Base-by-base conservation (phyloP, 2,797 vertebrate genomes). In the Loriculus beryllinus region DNA sequence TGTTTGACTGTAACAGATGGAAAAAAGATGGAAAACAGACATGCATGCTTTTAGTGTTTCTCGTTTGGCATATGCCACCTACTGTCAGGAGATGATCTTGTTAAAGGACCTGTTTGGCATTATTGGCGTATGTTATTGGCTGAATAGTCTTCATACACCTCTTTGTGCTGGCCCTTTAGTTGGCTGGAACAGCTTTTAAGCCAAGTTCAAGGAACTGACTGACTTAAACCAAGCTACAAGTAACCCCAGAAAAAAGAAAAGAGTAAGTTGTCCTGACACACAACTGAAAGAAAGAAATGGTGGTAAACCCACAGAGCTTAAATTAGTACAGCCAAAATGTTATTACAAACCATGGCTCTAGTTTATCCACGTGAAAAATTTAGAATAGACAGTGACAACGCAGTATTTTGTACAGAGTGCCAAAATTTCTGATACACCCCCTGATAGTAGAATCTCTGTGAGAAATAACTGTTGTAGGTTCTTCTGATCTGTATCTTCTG, bases 1-100 rank as follows among this genome's bases (percentile, higher is more conserved):
- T 74, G 7, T 49, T 56, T 68, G 31, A 84, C 15, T 80, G 33
- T 31, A 67, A 63, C 54, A 25, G n/a, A 35, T 57, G 22, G 33
- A 57, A 35, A 57, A 25, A 57, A 57, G 33, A 57, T 35, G 54
- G 33, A 57, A 57, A 57, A 57, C 54, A 40, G 47, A 35, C 25
- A n/a, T 0, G 2, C 14, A 7, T 17, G 28, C 0, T 0, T 82
- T 67, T 68, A 35, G 31, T 74, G 47, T 77, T 42, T 52, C 33
- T 65, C 45, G 5, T 28, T 63, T 40, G 17, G 10, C 77, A 35
- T 86, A 54, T 59, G 51, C 40, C 15, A 63, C 19, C 15, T 51
- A 10, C 17, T 70, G 21, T 28, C 59, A 84, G 74, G 14, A 80
- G 20, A 37, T 29, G 31, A 75, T 52, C 20, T 57, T 70, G 23